A percentile compares a stretch with the other conserved stretches of the same genome.
Conservation (phyloP, 2,113 vertebrate genomes). For the Mixornis gularis region DNA sequence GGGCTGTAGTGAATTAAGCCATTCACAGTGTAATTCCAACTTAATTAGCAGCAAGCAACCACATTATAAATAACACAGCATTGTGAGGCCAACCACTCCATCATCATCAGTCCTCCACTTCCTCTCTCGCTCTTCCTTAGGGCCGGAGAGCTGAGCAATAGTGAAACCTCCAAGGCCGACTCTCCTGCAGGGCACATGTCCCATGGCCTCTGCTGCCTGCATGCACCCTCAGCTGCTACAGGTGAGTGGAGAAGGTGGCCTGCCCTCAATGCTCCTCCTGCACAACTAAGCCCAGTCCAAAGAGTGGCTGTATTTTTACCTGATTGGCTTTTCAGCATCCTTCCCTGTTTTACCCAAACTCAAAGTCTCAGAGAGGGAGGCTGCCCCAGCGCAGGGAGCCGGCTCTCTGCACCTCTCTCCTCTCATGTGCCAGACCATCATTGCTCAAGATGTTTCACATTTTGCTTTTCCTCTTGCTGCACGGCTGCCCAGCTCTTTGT, state of each 20-base stretch:
- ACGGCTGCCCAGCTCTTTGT: background rate
- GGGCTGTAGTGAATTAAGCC: background rate
- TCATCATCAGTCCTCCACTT: background rate
- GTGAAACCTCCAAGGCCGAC: background rate
- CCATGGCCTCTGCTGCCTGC: background rate
- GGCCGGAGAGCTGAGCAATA: background rate
- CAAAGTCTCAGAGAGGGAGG: background rate
- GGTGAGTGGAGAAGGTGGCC: background rate
- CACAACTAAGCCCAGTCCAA: background rate
- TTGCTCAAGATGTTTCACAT: rapidly evolving
- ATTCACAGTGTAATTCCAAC: background rate
- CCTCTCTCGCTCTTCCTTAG: background rate
- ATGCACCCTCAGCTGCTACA: rapidly evolving
- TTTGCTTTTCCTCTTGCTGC: background rate
- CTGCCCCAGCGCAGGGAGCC: rapidly evolving
- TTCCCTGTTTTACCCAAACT: background rate
- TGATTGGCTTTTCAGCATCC: rapidly evolving
- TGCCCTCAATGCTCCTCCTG: background rate
- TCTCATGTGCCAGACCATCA: background rate
- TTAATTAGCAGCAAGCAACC: background rate
- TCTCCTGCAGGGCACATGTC: rapidly evolving
- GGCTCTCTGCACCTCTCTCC: background rate
- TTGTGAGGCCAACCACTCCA: background rate
- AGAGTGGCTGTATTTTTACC: background rate
- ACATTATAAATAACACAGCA: background rate